Conservation (phyloP, 92 coral and sea anemone species). For the Palythoa heliodiscus region DNA sequence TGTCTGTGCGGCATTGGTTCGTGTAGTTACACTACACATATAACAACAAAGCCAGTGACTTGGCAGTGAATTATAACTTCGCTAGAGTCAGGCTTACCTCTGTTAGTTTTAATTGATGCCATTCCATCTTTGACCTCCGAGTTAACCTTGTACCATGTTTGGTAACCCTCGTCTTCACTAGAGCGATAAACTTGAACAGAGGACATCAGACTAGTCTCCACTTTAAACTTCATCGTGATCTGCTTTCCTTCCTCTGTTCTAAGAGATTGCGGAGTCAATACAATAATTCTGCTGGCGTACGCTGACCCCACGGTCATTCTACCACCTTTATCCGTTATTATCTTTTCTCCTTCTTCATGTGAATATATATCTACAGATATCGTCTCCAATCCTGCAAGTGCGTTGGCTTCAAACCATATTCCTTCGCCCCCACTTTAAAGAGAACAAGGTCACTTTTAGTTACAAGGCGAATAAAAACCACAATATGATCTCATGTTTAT, state of each 20-base stretch:
- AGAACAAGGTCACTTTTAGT: neutral
- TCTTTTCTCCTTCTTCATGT: slow-evolving; percentile 73
- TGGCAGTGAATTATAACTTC: neutral
- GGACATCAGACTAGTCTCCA: slow-evolving; percentile 65
- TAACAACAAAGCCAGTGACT: neutral
- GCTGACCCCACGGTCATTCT: slow-evolving; percentile 82
- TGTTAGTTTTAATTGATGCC: slow-evolving; percentile 60
- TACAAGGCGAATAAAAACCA: no score
- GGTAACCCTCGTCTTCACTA: slow-evolving; percentile 49
- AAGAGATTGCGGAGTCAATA: slow-evolving; percentile 74
- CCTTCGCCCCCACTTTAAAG: slow-evolving; percentile 64
- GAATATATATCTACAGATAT: slow-evolving; percentile 78
- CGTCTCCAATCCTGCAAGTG: slow-evolving; percentile 66
- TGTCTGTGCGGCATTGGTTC: neutral
- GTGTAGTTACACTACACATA: neutral
- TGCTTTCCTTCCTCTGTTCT: slow-evolving; percentile 56
- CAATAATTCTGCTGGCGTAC: slow-evolving; percentile 85
- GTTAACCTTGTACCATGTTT: slow-evolving; percentile 84
- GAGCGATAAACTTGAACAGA: slow-evolving; percentile 81
- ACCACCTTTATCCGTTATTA: slow-evolving; percentile 77
- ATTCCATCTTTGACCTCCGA: slow-evolving; percentile 60
- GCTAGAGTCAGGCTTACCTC: slow-evolving; percentile 53
- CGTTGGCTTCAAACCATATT: slow-evolving; percentile 67
- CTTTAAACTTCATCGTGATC: slow-evolving; percentile 73
- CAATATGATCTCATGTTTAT: no score